These are phyloP conservation scores for Volucella bombylans DNA, from an alignment of 2,888 invertebrate genomes.

Conservation along the genomic window DNA sequence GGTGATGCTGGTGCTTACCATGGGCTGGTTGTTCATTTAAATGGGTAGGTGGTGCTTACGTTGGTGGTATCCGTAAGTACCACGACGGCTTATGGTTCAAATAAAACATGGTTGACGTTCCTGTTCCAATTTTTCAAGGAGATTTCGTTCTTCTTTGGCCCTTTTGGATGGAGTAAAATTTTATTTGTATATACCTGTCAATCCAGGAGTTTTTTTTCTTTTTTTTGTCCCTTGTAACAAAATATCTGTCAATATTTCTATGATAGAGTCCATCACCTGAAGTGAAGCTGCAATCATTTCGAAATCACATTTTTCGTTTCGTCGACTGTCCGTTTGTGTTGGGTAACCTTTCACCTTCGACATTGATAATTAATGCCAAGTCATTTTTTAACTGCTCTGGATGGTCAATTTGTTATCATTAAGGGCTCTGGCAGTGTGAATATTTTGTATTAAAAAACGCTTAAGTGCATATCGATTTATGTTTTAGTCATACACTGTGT, in stretches of 20 bases:
- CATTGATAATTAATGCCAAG: slow-evolving; percentile 66
- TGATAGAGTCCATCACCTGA: slow-evolving; percentile 43
- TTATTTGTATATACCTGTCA: slow-evolving; percentile 65
- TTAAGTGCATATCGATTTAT: slow-evolving; percentile 67
- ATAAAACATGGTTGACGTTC: slow-evolving; percentile 30
- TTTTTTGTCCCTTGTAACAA: slow-evolving; percentile 20
- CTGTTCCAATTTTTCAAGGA: slow-evolving; percentile 28
- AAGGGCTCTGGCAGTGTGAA: slow-evolving; percentile 66
- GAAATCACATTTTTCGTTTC: slow-evolving; percentile 38
- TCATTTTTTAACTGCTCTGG: slow-evolving; percentile 62
- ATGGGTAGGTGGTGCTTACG: slow-evolving; percentile 46
- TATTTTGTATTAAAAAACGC: slow-evolving; percentile 71
- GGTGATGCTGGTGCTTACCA: slow-evolving; percentile 16
- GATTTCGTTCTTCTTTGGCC: slow-evolving; percentile 22
- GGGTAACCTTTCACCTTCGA: slow-evolving; percentile 69
- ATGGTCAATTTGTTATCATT: slow-evolving; percentile 74
- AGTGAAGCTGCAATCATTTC: slow-evolving; percentile 53
- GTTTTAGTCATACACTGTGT: slow-evolving; percentile 35
- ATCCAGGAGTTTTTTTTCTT: slow-evolving; percentile 32
- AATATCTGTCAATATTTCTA: slow-evolving; percentile 68
- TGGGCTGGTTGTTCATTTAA: slow-evolving; percentile 33
- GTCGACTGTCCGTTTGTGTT: slow-evolving; percentile 58
- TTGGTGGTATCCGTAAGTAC: slow-evolving; percentile 31
- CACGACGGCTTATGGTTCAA: slow-evolving; percentile 27
- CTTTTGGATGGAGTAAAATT: slow-evolving; percentile 5